Conservation (phyloP, 2,888 invertebrate genomes). For the Phanerotoma sp. region DNA sequence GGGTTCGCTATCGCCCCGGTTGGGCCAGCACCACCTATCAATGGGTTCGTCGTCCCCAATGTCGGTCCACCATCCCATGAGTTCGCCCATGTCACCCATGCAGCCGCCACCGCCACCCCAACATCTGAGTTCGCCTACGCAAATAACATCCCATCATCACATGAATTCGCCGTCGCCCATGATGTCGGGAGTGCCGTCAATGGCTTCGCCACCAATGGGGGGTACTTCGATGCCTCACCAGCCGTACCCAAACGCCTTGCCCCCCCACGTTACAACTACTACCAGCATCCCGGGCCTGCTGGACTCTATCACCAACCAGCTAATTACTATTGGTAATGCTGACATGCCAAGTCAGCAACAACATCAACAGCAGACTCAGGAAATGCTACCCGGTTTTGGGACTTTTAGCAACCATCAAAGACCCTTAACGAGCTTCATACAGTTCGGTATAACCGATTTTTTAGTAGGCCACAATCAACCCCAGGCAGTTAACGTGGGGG, state of each 20-base stretch:
- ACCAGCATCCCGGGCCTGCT: slow-evolving; percentile 57
- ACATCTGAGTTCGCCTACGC: slow-evolving; percentile 53
- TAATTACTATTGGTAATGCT: slow-evolving; percentile 79
- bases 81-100: slow-evolving; percentile 53
- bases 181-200: slow-evolving; percentile 56
- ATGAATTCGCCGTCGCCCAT: slow-evolving; percentile 56
- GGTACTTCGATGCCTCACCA: slow-evolving; percentile 56
- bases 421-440: slow-evolving; percentile 69
- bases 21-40: slow-evolving; percentile 62
- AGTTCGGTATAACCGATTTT: slow-evolving; percentile 63
- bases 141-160: slow-evolving; percentile 51
- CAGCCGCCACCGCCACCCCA: slow-evolving; percentile 44
- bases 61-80: slow-evolving; percentile 52
- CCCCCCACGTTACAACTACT: slow-evolving; percentile 81
- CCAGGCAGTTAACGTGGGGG: slow-evolving; percentile 77
- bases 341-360: slow-evolving; percentile 33
- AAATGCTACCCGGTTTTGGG: slow-evolving; percentile 48
- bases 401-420: slow-evolving; percentile 53
- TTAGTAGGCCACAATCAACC: slow-evolving; percentile 61
- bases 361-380: slow-evolving; percentile 38
- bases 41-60: slow-evolving; percentile 58
- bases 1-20: slow-evolving; percentile 62
- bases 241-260: slow-evolving; percentile 82
- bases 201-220: slow-evolving; percentile 53
- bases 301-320: slow-evolving; percentile 59